Conservation (phyloP, 2,113 vertebrate genomes). For the Petaurus breviceps region DNA sequence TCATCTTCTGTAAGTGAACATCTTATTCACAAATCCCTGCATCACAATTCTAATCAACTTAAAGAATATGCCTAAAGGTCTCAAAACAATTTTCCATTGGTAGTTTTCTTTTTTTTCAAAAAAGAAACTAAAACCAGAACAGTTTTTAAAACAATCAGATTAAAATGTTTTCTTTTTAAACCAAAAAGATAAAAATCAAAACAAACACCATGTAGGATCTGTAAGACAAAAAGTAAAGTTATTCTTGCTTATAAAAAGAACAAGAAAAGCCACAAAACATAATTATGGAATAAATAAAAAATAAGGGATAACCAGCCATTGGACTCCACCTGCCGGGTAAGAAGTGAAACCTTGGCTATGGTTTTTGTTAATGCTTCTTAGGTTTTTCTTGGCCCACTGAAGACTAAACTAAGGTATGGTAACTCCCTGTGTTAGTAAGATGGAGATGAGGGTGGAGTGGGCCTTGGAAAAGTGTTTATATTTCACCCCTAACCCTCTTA, state of each 20-base stretch:
- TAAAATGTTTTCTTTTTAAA: constrained; percentile 39
- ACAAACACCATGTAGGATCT: constrained; percentile 37
- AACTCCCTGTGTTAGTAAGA: constrained; percentile 9
- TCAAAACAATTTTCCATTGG: constrained; percentile 58
- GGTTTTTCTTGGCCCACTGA: constrained; percentile 55
- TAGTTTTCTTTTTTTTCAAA: constrained; percentile 56
- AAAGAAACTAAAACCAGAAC: constrained; percentile 70
- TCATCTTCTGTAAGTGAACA: constrained; percentile 53
- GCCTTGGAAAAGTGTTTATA: neutral
- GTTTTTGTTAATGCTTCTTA: constrained; percentile 76
- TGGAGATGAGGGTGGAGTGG: constrained; percentile 12
- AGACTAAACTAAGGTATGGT: constrained; percentile 36
- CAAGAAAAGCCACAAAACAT: constrained; percentile 62
- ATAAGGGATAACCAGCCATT: constrained; percentile 64
- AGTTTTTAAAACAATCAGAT: constrained; percentile 67
- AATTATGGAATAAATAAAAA: constrained; percentile 80
- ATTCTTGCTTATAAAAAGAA: constrained; percentile 27
- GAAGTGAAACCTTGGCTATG: constrained; percentile 28
- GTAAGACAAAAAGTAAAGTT: constrained; percentile 22
- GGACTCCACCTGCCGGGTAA: constrained; percentile 42
- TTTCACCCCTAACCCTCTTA: constrained; percentile 28
- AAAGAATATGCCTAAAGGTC: constrained; percentile 64
- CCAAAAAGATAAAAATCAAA: constrained; percentile 14
- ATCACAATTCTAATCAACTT: constrained; percentile 67
- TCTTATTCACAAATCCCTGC: constrained; percentile 77